Conservation (phyloP, 2,888 invertebrate genomes). For the Emmelina monodactyla region DNA sequence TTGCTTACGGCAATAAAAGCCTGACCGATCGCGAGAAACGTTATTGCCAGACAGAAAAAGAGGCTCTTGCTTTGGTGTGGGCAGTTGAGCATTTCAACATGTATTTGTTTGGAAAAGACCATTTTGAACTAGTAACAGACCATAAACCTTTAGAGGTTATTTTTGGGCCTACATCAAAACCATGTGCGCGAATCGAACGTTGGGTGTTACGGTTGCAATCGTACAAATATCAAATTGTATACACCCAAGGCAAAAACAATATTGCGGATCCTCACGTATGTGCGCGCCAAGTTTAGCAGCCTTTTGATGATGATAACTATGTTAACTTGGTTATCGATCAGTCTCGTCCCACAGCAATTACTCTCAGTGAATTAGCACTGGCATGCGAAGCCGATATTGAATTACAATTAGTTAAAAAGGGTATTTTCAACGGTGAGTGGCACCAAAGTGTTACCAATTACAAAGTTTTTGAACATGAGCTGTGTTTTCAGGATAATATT, state of each 20-base stretch:
- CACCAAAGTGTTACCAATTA: slow-evolving; percentile 1
- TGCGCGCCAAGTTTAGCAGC: too few relatives aligned
- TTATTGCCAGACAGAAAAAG: slow-evolving; percentile 6
- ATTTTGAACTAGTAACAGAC: slow-evolving; percentile 3
- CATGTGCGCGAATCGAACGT: slow-evolving; percentile 10
- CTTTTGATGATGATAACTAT: slow-evolving; percentile 1
- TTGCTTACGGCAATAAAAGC: slow-evolving; percentile 5
- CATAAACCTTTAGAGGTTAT: slow-evolving; percentile 3
- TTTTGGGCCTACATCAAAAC: slow-evolving; percentile 5
- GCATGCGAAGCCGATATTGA: slow-evolving; percentile 2
- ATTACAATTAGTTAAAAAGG: slow-evolving; percentile 3
- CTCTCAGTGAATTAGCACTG: not conserved
- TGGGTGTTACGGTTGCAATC: slow-evolving; percentile 9
- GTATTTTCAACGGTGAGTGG: not conserved
- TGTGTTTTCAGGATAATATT: slow-evolving; percentile 7
- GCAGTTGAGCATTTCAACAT: slow-evolving; percentile 6
- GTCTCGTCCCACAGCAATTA: not conserved
- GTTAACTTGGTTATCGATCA: slow-evolving; percentile 4
- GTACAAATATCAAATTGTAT: slow-evolving; percentile 4
- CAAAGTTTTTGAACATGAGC: slow-evolving; percentile 8
- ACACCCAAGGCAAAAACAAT: slow-evolving; percentile 7
- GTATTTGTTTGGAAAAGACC: slow-evolving; percentile 4
- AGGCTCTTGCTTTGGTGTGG: slow-evolving; percentile 6
- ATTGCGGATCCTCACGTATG: slow-evolving; percentile 3
- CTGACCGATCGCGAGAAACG: slow-evolving; percentile 3